Evolutionary conservation across 2,888 invertebrate species (phyloP).

Genomic region (Bruchidius siliquastri): DNA sequence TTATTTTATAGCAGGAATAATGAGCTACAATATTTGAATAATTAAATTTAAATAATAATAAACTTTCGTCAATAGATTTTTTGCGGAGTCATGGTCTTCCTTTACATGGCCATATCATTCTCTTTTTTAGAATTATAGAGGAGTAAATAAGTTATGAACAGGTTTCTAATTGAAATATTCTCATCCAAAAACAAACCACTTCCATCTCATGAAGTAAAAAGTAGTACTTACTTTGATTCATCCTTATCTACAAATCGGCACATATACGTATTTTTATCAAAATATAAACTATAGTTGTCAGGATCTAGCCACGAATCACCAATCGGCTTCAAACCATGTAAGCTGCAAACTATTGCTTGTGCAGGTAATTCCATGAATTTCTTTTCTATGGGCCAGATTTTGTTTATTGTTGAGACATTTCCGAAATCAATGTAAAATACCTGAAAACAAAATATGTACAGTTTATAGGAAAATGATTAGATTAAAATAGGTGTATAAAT

Average conservation of each 20-base stretch:
- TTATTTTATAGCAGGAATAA: no score
- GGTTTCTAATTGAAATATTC: not conserved
- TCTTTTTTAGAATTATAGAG: no score
- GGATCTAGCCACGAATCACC: slow-evolving; percentile 57
- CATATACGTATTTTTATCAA: slow-evolving; percentile 56
- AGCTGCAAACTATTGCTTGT: slow-evolving; percentile 65
- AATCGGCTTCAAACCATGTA: slow-evolving; percentile 57
- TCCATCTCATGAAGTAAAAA: not conserved
- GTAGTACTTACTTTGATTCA: slow-evolving; percentile 47
- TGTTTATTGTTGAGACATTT: slow-evolving; percentile 62
- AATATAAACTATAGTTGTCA: slow-evolving; percentile 55
- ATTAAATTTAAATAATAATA: no score
- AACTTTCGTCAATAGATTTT: no score
- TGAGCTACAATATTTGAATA: no score
- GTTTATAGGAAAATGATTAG: no score
- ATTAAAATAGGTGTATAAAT: no score
- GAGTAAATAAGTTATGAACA: no score
- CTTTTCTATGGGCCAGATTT: slow-evolving; percentile 67
- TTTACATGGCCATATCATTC: no score
- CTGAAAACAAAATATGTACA: slow-evolving; percentile 44
- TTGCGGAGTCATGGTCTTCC: no score
- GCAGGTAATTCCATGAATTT: slow-evolving; percentile 62
- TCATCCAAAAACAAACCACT: no score
- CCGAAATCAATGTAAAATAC: slow-evolving; percentile 76
- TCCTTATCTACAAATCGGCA: slow-evolving; percentile 54